A percentile compares a stretch with the other conserved stretches of the same genome.
Evolutionary conservation across 2,113 vertebrate species (phyloP).

Genomic region (Bos indicus): DNA sequence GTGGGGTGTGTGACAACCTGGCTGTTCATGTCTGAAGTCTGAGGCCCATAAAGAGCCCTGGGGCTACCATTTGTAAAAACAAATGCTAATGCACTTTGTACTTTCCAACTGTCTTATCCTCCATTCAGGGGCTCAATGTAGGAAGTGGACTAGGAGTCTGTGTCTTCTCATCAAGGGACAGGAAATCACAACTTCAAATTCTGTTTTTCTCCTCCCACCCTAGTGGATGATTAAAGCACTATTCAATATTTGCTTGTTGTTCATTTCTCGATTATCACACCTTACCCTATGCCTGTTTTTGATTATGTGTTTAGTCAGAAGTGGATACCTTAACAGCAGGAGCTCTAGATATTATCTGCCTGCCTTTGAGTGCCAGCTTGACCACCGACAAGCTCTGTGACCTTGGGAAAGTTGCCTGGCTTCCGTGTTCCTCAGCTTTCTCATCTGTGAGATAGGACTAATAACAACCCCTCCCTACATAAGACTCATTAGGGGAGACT

Average conservation of each 20-base stretch:
- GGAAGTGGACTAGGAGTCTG: not conserved
- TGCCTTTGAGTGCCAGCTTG: not conserved
- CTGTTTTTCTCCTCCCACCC: not conserved
- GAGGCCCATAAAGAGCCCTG: not conserved
- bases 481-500: not conserved
- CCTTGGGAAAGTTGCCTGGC: not conserved
- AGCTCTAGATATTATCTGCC: not conserved
- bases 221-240: too few relatives aligned
- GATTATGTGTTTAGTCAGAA: not conserved
- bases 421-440: not conserved
- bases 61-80: not conserved
- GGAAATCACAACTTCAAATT: not conserved
- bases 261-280: not conserved
- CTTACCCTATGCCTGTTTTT: not conserved
- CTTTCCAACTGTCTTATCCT: not conserved
- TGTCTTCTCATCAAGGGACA: not conserved
- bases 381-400: not conserved
- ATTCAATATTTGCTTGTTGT: not conserved
- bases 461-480: not conserved
- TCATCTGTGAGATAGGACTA: not conserved
- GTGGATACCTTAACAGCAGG: not conserved
- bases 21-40: not conserved
- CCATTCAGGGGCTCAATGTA: not conserved
- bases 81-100: not conserved
- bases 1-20: not conserved